Evolutionary conservation across 2,113 vertebrate genomes (phyloP).

Genomic region (Myrmecophaga tridactyla): DNA sequence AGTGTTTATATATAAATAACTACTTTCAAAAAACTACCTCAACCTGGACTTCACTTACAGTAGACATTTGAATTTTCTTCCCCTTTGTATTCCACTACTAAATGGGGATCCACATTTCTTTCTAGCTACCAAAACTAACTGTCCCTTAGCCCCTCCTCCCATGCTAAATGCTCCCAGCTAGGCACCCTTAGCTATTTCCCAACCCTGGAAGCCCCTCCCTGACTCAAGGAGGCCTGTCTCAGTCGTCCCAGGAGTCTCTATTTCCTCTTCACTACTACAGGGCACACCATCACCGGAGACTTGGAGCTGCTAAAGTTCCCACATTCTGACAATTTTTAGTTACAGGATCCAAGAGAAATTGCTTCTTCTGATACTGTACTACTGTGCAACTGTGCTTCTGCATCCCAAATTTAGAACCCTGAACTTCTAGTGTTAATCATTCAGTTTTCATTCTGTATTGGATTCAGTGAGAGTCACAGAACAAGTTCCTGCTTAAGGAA

Average conservation of each 20-base stretch:
- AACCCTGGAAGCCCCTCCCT: neutral
- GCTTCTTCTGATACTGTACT: neutral
- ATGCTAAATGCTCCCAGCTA: neutral
- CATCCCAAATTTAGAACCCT: neutral
- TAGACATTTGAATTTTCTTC: neutral
- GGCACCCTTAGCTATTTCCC: neutral
- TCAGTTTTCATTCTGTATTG: neutral
- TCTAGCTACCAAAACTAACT: neutral
- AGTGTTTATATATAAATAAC: neutral
- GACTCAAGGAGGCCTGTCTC: neutral
- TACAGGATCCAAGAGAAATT: neutral
- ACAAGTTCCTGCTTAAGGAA: neutral
- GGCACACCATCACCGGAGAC: neutral
- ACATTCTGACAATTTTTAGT: neutral
- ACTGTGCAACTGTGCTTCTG: neutral
- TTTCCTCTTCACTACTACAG: neutral
- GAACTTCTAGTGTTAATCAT: neutral
- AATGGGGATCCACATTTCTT: neutral
- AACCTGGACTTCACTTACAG: neutral
- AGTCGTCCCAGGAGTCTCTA: neutral
- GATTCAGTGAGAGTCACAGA: neutral
- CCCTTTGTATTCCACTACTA: neutral
- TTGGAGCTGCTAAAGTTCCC: neutral
- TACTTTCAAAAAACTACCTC: neutral
- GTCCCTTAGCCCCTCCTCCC: neutral